Evolutionary conservation across 2,113 vertebrate genomes (phyloP).

Genomic region (Calidris pugnax): DNA sequence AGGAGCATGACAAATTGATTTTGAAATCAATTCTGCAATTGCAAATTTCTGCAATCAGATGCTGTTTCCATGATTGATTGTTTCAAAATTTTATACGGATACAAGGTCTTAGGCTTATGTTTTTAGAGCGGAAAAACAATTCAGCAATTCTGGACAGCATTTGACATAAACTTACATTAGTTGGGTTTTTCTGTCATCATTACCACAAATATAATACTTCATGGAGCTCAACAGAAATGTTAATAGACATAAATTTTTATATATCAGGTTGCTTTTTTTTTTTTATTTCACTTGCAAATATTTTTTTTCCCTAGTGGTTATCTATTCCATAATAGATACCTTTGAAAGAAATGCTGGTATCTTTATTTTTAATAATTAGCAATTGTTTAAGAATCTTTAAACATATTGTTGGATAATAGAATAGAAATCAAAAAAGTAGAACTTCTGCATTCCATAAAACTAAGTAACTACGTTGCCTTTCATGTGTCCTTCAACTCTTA

Average conservation of each 20-base stretch:
- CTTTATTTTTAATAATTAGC: neutral
- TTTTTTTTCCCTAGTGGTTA: neutral
- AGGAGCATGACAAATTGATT: slow-evolving; percentile 40
- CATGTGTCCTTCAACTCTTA: neutral
- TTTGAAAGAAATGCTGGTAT: neutral
- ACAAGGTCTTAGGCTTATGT: neutral
- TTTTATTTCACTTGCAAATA: neutral
- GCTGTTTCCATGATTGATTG: slow-evolving; percentile 4
- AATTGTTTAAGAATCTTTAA: neutral
- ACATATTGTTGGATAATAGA: neutral
- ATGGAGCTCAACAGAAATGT: neutral
- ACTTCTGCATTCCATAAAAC: neutral
- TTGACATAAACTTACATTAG: neutral
- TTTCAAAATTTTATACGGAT: slow-evolving; percentile 18
- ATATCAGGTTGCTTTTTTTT: neutral
- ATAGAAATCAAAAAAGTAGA: neutral
- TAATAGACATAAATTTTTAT: neutral
- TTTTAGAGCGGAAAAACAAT: slow-evolving; percentile 4
- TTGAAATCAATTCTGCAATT: slow-evolving; percentile 1
- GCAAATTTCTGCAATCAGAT: slow-evolving; percentile 39
- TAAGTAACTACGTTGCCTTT: neutral
- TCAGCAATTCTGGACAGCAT: neutral
- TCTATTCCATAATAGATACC: neutral
- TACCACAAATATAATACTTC: neutral
- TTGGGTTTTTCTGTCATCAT: neutral